Conservation (phyloP, 1,140 invertebrate species). For the Colletes gigas region DNA sequence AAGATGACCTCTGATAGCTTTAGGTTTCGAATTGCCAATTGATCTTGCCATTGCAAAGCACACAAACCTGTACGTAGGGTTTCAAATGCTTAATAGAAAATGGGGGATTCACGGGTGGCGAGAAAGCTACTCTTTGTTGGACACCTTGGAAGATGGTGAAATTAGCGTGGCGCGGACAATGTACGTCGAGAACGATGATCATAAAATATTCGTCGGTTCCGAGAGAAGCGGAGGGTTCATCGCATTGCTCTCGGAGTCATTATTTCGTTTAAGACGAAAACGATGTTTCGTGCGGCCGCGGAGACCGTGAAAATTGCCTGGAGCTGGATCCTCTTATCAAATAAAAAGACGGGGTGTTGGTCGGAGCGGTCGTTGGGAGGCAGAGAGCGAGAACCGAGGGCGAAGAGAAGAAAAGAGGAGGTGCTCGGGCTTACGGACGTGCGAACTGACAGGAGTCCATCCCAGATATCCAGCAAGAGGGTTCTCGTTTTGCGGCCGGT, state of each 20-base stretch:
- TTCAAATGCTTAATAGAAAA: too few species aligned
- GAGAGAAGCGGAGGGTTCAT: constrained; percentile 21
- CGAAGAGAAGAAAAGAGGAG: constrained; percentile 60
- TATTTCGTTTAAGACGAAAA: constrained; percentile 67
- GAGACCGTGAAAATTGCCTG: constrained; percentile 64
- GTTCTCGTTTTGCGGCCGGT: constrained; percentile 68
- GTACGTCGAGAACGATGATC: constrained; percentile 26
- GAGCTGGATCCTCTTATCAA: constrained; percentile 65
- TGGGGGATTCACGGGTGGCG: background rate
- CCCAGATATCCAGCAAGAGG: constrained; percentile 64
- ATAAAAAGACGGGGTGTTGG: constrained; percentile 61
- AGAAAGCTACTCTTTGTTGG: background rate
- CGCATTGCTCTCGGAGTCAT: constrained; percentile 52
- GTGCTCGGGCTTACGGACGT: constrained; percentile 63
- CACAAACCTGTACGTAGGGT: too few species aligned
- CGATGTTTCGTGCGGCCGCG: constrained; percentile 56
- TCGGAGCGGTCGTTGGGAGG: constrained; percentile 12
- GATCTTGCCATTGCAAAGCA: too few species aligned
- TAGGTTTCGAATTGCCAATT: too few species aligned
- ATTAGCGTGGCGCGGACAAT: background rate
- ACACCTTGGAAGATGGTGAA: background rate
- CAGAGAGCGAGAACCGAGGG: constrained; percentile 43
- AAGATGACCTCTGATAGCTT: too few species aligned
- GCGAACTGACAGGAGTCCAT: constrained; percentile 73
- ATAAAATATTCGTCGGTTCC: constrained; percentile 38